Evolutionary conservation across 2,113 vertebrate species (phyloP), one percentile per base, ranked within the genome.

Genomic region (Xiphophorus hellerii): DNA sequence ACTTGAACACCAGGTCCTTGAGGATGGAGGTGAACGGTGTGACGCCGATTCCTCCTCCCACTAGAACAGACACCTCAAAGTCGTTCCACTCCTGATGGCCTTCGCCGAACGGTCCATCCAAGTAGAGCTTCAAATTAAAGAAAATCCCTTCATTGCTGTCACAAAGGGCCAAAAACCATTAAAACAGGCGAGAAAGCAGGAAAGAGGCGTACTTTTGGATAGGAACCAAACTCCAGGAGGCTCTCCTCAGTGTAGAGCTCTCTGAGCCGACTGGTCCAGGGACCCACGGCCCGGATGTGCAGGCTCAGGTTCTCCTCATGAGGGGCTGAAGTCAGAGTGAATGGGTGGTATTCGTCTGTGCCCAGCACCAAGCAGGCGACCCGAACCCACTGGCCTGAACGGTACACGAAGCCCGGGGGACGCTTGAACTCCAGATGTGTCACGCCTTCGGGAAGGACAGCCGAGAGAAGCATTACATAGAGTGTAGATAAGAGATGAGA

Each of bases 311-410:
- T 96, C 81, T 98, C 97, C 31, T 99, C 97, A 0, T 99, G 97
- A 0, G 98, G 98, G 0, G 98, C 97, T 0, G 98, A 99, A 4
- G 98, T 98, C 84, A 99, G 89, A 0, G 98, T 99, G 93, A 99
- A 99, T 0, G 98, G 97, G 73, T 97, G 96, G 92, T 97, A 97
- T 92, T 97, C 97, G 0, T 94, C 94, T 73, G 96, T 96, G 72
- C 95, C 96, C 84, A 98, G 86, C n/a, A 88, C 89, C 78, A 97
- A 74, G 1, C 96, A 97, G 2, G 96, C 96, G 0, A 97, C 95
- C 39, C 95, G 95, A 37, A 99, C 97, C 98, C 97, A 99, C 89
- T 99, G 98, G 74, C 98, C 98, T 0, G 98, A 99, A 80, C 97
- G 97, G 87, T 99, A 99, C 78, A 96, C 94, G 39, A 99, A 99